Evolutionary conservation across 1,140 invertebrate species (phyloP).

Genomic region (Eupristina koningsbergeri): DNA sequence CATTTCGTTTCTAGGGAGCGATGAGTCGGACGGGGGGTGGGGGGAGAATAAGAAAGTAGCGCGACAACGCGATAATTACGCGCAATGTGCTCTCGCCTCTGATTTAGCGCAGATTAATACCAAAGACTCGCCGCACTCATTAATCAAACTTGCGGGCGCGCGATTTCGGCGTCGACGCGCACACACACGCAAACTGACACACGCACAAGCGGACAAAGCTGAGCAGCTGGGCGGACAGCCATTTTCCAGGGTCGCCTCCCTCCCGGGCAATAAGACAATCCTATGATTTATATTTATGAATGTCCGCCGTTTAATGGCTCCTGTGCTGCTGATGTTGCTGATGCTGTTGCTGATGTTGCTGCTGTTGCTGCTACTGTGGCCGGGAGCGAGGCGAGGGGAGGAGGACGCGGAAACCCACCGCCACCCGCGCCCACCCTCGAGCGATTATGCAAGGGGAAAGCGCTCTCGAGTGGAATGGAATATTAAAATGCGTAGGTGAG

Average conservation of each 20-base stretch:
- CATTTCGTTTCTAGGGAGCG: background rate
- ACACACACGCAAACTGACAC: constrained; percentile 3
- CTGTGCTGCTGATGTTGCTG: constrained; percentile 34
- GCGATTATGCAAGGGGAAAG: constrained; percentile 6
- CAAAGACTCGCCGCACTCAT: constrained; percentile 30
- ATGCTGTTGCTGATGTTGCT: no score
- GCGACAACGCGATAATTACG: constrained; percentile 19
- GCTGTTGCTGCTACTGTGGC: background rate
- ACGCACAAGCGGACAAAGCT: no score
- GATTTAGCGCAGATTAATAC: constrained; percentile 40
- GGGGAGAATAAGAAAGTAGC: background rate
- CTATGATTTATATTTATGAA: constrained; percentile 61
- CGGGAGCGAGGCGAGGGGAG: background rate
- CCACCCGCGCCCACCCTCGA: background rate
- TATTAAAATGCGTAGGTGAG: constrained; percentile 28
- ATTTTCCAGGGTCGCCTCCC: constrained; percentile 38
- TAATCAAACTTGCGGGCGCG: constrained; percentile 30
- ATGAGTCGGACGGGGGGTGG: background rate
- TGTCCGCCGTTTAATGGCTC: constrained; percentile 58
- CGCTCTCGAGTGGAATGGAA: constrained; percentile 15
- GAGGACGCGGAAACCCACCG: background rate
- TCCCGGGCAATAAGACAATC: constrained; percentile 52
- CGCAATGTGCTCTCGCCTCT: background rate
- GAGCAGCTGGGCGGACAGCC: constrained; percentile 49
- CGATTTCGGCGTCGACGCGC: constrained; percentile 17